These are phyloP conservation scores for Monochamus alternatus DNA, from an alignment of 2,888 invertebrate species.

Conservation along the genomic window DNA sequence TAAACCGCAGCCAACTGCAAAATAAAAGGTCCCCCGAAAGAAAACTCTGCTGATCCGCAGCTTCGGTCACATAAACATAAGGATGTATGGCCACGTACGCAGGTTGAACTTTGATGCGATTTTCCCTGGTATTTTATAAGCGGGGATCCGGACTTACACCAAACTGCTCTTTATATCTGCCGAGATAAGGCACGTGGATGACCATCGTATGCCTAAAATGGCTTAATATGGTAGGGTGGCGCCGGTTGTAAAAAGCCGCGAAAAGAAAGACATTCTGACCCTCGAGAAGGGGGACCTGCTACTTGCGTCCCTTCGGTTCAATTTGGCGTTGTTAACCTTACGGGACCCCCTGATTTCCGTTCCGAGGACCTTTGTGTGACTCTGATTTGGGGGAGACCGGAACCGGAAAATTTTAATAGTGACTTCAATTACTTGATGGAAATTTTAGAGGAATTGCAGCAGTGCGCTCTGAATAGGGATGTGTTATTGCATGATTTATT, in stretches of 20 bases:
- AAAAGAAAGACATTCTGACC: slow-evolving; percentile 68
- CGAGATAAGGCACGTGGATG: slow-evolving; percentile 55
- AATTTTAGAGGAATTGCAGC: background rate
- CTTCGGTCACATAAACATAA: slow-evolving; percentile 54
- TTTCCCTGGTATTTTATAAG: slow-evolving; percentile 56
- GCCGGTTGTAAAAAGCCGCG: slow-evolving; percentile 66
- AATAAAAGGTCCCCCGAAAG: slow-evolving; percentile 42
- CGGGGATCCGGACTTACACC: slow-evolving; percentile 48
- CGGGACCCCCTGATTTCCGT: slow-evolving; percentile 50
- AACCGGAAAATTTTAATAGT: slow-evolving; percentile 21
- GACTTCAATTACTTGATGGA: background rate
- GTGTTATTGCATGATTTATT: background rate
- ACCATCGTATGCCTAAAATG: slow-evolving; percentile 56
- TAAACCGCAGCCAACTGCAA: slow-evolving; percentile 44
- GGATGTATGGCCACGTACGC: slow-evolving; percentile 57
- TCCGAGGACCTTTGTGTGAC: slow-evolving; percentile 40
- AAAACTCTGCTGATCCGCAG: slow-evolving; percentile 46
- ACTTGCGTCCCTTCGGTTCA: slow-evolving; percentile 63
- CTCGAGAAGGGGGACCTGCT: slow-evolving; percentile 57
- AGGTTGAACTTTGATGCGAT: slow-evolving; percentile 59
- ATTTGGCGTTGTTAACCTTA: slow-evolving; percentile 66
- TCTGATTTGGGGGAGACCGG: slow-evolving; percentile 38
- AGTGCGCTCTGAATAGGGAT: background rate
- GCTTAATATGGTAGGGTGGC: slow-evolving; percentile 60
- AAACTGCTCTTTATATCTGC: slow-evolving; percentile 56